These are phyloP conservation scores for Sympetrum striolatum DNA, from an alignment of 2,888 invertebrate genomes.

Conservation along the genomic window DNA sequence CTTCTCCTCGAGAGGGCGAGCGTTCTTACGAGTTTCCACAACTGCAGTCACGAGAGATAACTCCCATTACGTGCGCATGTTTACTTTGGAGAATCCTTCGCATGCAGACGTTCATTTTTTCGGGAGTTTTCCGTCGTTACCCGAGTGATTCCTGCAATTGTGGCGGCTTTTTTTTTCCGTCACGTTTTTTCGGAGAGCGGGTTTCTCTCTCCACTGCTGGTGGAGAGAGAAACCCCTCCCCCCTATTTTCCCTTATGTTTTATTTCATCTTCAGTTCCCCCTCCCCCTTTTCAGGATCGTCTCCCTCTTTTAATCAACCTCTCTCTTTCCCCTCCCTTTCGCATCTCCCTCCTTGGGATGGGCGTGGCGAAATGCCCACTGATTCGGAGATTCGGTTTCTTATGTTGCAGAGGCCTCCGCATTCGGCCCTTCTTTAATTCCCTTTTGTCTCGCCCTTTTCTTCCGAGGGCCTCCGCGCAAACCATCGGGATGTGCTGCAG, in stretches of 20 bases:
- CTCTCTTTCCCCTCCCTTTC: background rate
- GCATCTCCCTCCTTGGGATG: background rate
- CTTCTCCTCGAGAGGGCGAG: background rate
- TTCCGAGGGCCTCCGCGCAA: background rate
- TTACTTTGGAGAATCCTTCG: too few species aligned
- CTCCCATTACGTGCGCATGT: too few species aligned
- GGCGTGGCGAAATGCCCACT: background rate
- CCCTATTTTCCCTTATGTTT: background rate
- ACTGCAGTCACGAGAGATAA: too few species aligned
- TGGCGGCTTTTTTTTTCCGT: background rate
- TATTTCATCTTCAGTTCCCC: background rate
- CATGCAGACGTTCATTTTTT: background rate
- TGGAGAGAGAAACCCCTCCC: too few species aligned
- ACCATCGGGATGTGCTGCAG: background rate
- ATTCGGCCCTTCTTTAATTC: background rate
- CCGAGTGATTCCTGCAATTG: background rate
- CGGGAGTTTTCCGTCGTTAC: too few species aligned
- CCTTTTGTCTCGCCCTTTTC: background rate
- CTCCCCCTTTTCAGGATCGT: too few species aligned
- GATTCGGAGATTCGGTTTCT: conserved; percentile 22
- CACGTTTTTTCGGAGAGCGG: background rate
- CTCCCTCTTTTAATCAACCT: background rate
- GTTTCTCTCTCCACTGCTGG: too few species aligned
- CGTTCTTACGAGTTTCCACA: too few species aligned
- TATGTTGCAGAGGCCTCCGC: conserved; percentile 4